Evolutionary conservation across 2,888 invertebrate genomes (phyloP).

Genomic region (Crossocerus cetratus): DNA sequence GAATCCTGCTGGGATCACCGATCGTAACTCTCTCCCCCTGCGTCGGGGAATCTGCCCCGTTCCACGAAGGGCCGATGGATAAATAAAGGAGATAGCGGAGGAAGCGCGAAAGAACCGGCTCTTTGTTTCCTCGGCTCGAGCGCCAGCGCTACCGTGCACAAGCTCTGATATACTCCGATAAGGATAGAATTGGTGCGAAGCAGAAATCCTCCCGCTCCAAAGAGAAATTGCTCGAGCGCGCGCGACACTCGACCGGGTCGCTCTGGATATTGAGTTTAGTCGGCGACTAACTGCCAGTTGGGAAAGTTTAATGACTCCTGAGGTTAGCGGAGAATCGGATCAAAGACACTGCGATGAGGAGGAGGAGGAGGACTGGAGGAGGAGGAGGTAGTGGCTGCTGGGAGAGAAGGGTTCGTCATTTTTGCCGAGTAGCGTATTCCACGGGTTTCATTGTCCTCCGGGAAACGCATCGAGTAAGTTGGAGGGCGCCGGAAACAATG

Average conservation of each 20-base stretch:
- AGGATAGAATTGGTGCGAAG: background rate
- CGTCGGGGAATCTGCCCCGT: slow-evolving; percentile 12
- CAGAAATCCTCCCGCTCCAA: background rate
- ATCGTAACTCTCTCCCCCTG: slow-evolving; percentile 47
- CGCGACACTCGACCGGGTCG: background rate
- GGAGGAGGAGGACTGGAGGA: background rate
- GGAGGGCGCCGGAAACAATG: background rate
- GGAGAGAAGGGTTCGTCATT: background rate
- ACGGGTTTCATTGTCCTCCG: background rate
- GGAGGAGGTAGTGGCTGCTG: background rate
- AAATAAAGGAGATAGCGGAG: slow-evolving; percentile 46
- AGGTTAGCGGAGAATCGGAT: background rate
- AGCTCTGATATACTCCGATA: background rate
- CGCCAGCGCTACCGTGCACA: slow-evolving; percentile 31
- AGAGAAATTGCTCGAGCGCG: slow-evolving; percentile 19
- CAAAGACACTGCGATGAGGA: background rate
- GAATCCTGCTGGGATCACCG: slow-evolving; percentile 48
- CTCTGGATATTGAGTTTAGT: background rate
- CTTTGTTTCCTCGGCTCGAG: slow-evolving; percentile 36
- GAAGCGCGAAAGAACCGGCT: slow-evolving; percentile 45
- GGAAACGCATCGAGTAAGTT: slow-evolving; percentile 1
- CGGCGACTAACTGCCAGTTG: slow-evolving; percentile 41
- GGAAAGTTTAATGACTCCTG: slow-evolving; percentile 15
- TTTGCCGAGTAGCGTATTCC: slow-evolving; percentile 1
- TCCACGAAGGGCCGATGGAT: slow-evolving; percentile 49